phyloP scores from a whole-genome alignment of 2,888 invertebrate genomes.

The Drosophila mercatorum region DNA sequence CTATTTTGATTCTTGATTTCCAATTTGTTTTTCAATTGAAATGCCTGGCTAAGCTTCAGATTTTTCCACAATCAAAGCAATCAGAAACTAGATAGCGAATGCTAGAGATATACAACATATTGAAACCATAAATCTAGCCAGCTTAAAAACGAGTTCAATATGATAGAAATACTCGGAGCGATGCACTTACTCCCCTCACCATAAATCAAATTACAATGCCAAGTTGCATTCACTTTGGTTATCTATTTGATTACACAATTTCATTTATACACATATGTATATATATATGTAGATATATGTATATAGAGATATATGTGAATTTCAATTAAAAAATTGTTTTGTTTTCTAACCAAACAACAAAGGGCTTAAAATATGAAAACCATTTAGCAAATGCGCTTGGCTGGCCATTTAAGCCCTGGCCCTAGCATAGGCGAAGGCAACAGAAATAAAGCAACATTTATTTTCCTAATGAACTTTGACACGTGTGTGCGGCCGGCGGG shows the following conservation, averaged over 20 bases:
- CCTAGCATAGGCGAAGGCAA: not conserved
- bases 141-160: slow-evolving; percentile 9
- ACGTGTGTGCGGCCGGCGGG: slow-evolving; percentile 31
- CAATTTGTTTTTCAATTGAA: not conserved
- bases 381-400: slow-evolving; percentile 52
- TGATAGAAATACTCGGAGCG: slow-evolving; percentile 6
- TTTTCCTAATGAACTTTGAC: slow-evolving; percentile 77
- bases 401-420: slow-evolving; percentile 15
- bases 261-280: slow-evolving; percentile 4
- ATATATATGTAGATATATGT: not conserved
- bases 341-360: slow-evolving; percentile 21
- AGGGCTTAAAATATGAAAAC: slow-evolving; percentile 21
- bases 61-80: not conserved
- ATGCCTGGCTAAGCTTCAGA: not conserved
- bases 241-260: slow-evolving; percentile 48
- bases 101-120: slow-evolving; percentile 14
- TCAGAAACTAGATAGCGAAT: slow-evolving; percentile 7
- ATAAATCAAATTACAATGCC: slow-evolving; percentile 54
- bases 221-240: slow-evolving; percentile 17
- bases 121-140: slow-evolving; percentile 23
- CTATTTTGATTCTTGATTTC: not conserved
- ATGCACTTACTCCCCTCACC: slow-evolving; percentile 6
- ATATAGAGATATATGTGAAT: not conserved
- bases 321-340: slow-evolving; percentile 14
- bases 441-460: slow-evolving; percentile 37